phyloP scores from a whole-genome alignment of 1,140 invertebrate genomes.

The Meloidogyne chitwoodi region DNA sequence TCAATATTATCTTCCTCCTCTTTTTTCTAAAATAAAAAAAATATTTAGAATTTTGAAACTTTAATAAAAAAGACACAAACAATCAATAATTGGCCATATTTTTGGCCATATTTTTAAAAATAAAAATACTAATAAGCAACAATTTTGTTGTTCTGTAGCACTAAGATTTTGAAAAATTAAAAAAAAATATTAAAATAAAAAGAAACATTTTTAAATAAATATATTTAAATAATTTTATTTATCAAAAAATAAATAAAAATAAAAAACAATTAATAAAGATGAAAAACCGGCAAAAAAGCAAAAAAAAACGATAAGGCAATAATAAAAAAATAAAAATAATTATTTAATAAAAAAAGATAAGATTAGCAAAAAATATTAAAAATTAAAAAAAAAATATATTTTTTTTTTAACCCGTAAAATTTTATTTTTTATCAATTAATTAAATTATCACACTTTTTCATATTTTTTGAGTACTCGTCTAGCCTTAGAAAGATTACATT shows the following conservation, averaged over 20 bases:
- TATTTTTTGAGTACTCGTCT: slow-evolving; percentile 40
- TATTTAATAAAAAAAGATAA: no score
- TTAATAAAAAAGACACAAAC: no score
- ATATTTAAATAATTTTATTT: background rate
- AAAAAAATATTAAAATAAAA: background rate
- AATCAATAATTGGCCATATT: background rate
- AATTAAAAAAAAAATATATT: no score
- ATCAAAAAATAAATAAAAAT: background rate
- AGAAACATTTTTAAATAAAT: background rate
- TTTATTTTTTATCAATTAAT: background rate
- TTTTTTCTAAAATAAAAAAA: no score
- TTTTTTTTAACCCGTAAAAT: background rate
- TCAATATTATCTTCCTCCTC: no score
- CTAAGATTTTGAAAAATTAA: no score
- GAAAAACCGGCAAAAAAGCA: background rate
- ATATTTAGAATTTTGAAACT: no score
- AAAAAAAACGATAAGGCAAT: background rate
- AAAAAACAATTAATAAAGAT: background rate
- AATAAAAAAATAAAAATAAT: background rate
- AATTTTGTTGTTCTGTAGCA: background rate
- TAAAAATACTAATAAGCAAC: background rate
- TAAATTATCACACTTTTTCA: background rate
- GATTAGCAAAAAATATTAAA: no score
- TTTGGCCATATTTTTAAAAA: background rate
- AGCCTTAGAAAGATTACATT: slow-evolving; percentile 38